These are phyloP conservation scores for Gymnarchus niloticus DNA, from an alignment of 2,113 vertebrate genomes.

Conservation along the genomic window DNA sequence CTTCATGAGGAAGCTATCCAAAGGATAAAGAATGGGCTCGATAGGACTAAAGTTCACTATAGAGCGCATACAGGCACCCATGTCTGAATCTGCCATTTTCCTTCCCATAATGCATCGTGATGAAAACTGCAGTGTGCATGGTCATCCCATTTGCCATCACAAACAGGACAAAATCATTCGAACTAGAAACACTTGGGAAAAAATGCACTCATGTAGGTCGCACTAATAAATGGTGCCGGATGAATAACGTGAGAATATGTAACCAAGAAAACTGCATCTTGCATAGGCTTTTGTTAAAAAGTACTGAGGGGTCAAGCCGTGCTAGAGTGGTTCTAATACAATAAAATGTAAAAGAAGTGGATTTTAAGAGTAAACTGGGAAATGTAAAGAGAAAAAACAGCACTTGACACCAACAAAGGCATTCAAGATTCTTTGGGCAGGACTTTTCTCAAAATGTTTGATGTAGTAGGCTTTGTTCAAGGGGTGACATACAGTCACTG, in stretches of 20 bases:
- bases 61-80: background rate
- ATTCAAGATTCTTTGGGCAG: background rate
- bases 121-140: background rate
- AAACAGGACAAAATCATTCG: background rate
- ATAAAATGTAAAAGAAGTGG: background rate
- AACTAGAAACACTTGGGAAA: background rate
- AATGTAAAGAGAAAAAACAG: background rate
- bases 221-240: background rate
- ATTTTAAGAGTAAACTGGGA: background rate
- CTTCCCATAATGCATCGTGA: background rate
- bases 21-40: background rate
- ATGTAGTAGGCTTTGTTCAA: background rate
- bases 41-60: background rate
- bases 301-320: background rate
- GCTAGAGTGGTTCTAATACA: background rate
- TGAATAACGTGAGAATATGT: background rate
- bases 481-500: background rate
- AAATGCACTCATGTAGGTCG: background rate
- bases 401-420: background rate
- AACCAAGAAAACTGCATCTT: background rate
- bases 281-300: background rate
- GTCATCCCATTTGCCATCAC: background rate
- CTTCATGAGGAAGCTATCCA: background rate
- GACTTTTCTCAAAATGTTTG: background rate
- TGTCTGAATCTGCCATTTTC: background rate